These are phyloP conservation scores for Acrocephalus arundinaceus DNA, from an alignment of 2,113 vertebrate genomes.

Conservation along the genomic window DNA sequence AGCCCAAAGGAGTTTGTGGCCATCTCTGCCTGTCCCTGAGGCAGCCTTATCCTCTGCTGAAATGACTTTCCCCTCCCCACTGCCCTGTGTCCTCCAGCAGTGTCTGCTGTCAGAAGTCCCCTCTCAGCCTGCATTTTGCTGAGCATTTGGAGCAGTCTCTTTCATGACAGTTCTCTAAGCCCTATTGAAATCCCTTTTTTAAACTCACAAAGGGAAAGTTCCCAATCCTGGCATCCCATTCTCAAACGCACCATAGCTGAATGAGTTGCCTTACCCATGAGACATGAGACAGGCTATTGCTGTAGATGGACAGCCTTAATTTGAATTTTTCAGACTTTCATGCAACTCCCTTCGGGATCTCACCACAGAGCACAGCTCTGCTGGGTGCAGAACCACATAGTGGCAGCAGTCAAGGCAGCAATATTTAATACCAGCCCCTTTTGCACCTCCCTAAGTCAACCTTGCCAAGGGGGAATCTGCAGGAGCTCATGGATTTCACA, in stretches of 20 bases:
- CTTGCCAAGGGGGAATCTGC: neutral
- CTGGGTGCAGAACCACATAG: neutral
- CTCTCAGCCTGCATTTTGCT: too few species aligned
- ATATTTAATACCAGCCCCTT: neutral
- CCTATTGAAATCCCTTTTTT: neutral
- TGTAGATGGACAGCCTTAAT: neutral
- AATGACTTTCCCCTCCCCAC: neutral
- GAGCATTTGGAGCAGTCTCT: neutral
- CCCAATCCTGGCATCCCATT: neutral
- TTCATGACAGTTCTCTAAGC: neutral
- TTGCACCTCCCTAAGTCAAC: neutral
- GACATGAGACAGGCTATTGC: neutral
- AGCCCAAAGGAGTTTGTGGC: neutral
- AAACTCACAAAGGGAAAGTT: neutral
- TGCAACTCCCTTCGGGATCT: neutral
- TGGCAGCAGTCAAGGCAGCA: neutral
- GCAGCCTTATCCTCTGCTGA: neutral
- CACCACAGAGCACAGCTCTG: fast-evolving
- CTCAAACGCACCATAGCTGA: neutral
- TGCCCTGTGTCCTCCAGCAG: neutral
- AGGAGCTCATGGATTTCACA: neutral
- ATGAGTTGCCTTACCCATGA: neutral
- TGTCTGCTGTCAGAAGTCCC: neutral
- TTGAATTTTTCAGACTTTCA: neutral
- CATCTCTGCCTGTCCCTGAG: neutral